Conservation (phyloP, 2,888 invertebrate genomes). For the Eupithecia subfuscata region DNA sequence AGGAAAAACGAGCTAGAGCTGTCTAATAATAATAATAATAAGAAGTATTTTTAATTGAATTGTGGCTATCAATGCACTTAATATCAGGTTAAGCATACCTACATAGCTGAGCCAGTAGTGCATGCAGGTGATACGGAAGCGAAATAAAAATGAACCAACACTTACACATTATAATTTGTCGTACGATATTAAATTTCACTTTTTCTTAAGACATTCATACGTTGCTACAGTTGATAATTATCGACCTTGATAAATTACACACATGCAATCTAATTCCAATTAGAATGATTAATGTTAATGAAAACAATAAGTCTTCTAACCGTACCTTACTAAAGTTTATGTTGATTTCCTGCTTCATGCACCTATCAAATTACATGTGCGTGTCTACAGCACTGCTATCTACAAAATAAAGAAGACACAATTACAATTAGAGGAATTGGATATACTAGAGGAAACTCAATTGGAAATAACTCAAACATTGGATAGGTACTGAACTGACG, state of each 20-base stretch:
- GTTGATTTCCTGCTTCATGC: background rate
- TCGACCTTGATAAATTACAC: conserved; percentile 4
- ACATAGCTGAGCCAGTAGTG: background rate
- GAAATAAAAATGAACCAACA: background rate
- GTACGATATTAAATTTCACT: background rate
- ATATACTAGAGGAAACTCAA: background rate
- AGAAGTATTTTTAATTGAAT: background rate
- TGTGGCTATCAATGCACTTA: background rate
- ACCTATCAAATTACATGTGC: background rate
- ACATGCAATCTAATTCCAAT: background rate
- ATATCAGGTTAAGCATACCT: background rate
- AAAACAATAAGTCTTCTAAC: background rate
- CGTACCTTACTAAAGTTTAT: background rate
- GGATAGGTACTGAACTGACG: background rate
- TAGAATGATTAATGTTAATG: background rate
- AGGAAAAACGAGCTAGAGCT: background rate
- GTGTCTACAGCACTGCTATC: background rate
- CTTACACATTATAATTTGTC: background rate
- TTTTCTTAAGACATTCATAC: background rate
- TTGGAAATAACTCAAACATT: background rate
- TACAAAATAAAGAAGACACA: background rate
- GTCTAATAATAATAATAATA: background rate
- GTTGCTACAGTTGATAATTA: background rate
- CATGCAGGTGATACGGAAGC: background rate
- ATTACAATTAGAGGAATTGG: background rate